Evolutionary conservation across 2,888 invertebrate genomes (phyloP).

Genomic region (Lymantria monacha): DNA sequence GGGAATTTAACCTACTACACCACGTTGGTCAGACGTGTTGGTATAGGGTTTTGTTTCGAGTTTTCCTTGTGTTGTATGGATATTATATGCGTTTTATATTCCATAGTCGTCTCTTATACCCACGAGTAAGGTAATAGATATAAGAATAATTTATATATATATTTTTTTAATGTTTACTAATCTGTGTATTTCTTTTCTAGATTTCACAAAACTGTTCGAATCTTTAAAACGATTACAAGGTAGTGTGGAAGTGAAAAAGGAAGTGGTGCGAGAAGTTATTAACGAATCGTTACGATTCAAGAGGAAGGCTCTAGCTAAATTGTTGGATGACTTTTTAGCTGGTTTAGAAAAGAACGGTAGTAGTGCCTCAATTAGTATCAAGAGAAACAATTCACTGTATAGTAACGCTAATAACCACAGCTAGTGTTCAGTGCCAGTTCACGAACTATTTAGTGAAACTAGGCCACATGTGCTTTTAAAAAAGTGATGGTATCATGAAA

Average conservation of each 20-base stretch:
- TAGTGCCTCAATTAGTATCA: slow-evolving; percentile 66
- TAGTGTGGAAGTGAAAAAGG: slow-evolving; percentile 85
- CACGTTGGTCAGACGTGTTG: no score
- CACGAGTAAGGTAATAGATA: no score
- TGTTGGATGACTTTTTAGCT: slow-evolving; percentile 85
- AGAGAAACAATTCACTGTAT: slow-evolving; percentile 60
- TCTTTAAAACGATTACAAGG: slow-evolving; percentile 87
- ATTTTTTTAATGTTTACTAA: no score
- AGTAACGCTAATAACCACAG: slow-evolving; percentile 63
- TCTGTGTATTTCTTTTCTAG: slow-evolving; percentile 64
- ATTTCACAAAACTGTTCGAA: slow-evolving; percentile 87
- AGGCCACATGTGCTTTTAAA: slow-evolving; percentile 26
- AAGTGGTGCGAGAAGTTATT: slow-evolving; percentile 87
- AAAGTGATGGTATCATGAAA: slow-evolving; percentile 14
- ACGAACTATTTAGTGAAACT: slow-evolving; percentile 36
- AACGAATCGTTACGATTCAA: slow-evolving; percentile 90
- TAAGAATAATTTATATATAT: no score
- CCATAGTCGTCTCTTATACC: no score
- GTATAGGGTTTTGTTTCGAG: no score
- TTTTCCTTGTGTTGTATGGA: no score
- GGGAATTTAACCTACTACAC: no score
- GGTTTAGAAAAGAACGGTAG: slow-evolving; percentile 77
- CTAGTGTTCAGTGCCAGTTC: slow-evolving; percentile 53
- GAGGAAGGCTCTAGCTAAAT: slow-evolving; percentile 85
- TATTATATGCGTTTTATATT: no score